These are phyloP conservation scores for Phasia obesa DNA, from an alignment of 2,888 invertebrate genomes.

Conservation along the genomic window DNA sequence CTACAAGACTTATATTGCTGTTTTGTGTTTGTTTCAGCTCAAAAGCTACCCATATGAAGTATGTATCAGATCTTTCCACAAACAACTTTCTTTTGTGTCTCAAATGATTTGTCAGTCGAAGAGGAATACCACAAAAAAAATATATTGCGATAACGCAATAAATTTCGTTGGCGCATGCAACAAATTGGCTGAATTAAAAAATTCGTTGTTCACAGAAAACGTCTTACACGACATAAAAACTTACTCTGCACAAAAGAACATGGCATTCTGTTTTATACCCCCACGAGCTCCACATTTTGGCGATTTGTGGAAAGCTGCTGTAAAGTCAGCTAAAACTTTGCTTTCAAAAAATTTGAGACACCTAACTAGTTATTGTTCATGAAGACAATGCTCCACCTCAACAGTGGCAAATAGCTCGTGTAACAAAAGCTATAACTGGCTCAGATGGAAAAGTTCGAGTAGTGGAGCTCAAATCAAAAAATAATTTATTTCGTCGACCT, in stretches of 20 bases:
- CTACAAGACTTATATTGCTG: background rate
- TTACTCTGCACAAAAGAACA: too few relatives aligned
- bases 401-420: background rate
- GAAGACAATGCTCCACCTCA: background rate
- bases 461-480: too few relatives aligned
- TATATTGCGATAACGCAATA: conserved; percentile 20
- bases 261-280: conserved; percentile 63
- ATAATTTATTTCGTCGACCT: too few relatives aligned
- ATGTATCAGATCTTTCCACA: background rate
- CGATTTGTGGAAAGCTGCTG: conserved; percentile 66
- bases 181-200: conserved; percentile 2
- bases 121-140: background rate
- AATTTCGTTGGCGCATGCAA: conserved; percentile 29
- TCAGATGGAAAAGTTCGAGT: background rate
- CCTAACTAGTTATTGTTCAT: background rate
- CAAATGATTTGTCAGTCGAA: background rate
- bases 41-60: background rate
- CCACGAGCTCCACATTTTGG: conserved; percentile 69
- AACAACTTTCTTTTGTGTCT: too few relatives aligned
- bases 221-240: too few relatives aligned
- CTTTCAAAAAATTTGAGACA: background rate
- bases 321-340: conserved; percentile 65
- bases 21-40: background rate
- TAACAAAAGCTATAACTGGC: background rate
- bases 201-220: too few relatives aligned